Base-by-base conservation (phyloP, 2,888 invertebrate genomes). In the Microchrysa polita region DNA sequence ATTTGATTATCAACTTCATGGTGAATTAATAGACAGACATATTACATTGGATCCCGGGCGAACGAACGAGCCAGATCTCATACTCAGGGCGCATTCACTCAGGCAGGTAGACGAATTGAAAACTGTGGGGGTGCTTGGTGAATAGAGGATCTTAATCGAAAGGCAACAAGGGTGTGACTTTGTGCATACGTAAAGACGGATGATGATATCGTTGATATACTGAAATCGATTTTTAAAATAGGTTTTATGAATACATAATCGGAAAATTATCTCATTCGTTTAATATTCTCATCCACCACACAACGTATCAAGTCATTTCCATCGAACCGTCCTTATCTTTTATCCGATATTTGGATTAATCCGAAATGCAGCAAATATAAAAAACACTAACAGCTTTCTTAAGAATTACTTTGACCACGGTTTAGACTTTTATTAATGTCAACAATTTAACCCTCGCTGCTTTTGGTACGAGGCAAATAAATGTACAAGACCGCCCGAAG, bases 1-100 rank as follows among this genome's bases (percentile, higher is more conserved):
- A 73, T 73, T 73, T 73, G 73, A 60, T 73, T 73, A 73, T 67
- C 65, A 73, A 73, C 73, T 73, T 67, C 73, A 73, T 73, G 73
- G 59, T 73, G 67, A 73, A 73, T 67, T 67, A 73, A 73, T 73
- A 73, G 67, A 67, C 63, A 52, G 59, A 48, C 60, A 59, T 10
- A 72, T 27, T 44, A 55, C 18, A 34, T 67, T 55, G 34, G 16
- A n/a, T 67, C 23, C 23, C 22, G 12, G n/a, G 57, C 20, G 57
- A 12, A 18, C 57, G 20, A 23, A 5, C 16, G 57, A 57, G 5
- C 2, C 57, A 18, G n/a, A 23, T n/a, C n/a, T n/a, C n/a, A n/a
- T n/a, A n/a, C n/a, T n/a, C n/a, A n/a, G 2, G 23, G 23, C n/a
- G 20, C 23, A 22, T 57, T 18, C 5, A 18, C 20, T 20, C 48